Conservation (phyloP, 2,113 vertebrate genomes). For the Noturus placidus region DNA sequence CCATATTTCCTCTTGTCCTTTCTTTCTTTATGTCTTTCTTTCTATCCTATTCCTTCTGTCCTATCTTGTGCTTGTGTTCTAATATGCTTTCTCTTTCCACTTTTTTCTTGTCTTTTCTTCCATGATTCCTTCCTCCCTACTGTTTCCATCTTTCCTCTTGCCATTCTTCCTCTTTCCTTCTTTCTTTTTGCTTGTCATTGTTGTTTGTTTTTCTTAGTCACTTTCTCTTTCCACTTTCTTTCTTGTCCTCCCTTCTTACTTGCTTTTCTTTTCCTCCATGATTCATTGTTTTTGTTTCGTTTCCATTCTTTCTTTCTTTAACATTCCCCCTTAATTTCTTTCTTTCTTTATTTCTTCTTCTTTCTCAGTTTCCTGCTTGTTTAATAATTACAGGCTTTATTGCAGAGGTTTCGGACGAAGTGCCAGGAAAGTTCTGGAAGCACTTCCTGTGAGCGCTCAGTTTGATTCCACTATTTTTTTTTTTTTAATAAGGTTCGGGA, state of each 20-base stretch:
- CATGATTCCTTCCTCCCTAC: not conserved
- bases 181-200: not conserved
- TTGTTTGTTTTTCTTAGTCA: not conserved
- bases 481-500: constrained; percentile 59
- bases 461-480: constrained; percentile 66
- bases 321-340: not conserved
- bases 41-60: not conserved
- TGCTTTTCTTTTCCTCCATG: not conserved
- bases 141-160: not conserved
- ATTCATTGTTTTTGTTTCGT: too few relatives aligned
- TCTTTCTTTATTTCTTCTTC: constrained; percentile 49
- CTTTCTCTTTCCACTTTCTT: not conserved
- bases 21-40: constrained; percentile 8
- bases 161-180: not conserved
- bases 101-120: too few relatives aligned
- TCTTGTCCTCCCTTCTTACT: not conserved
- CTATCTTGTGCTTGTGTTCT: not conserved
- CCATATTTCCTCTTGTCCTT: not conserved
- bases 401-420: constrained; percentile 69
- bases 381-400: constrained; percentile 71
- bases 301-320: not conserved
- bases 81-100: not conserved
- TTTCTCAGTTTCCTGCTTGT: not conserved
- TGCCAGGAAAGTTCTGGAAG: constrained; percentile 68
- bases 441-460: constrained; percentile 49